A percentile compares a stretch with the other conserved stretches of the same genome.
Conservation (phyloP, 1,140 invertebrate genomes). For the Nephotettix cincticeps region DNA sequence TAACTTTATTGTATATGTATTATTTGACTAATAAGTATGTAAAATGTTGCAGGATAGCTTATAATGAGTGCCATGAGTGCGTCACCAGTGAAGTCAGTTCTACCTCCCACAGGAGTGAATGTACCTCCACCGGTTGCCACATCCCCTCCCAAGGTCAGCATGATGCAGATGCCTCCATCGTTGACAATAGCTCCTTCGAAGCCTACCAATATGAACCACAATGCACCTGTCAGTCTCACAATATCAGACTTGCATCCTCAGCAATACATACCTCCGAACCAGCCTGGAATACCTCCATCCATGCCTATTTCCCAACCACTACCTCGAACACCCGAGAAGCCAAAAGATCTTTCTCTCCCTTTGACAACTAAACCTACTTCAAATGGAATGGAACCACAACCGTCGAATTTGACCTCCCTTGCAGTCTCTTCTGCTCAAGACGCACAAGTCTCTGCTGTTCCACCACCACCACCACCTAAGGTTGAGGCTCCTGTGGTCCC, state of each 20-base stretch:
- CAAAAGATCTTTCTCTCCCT: neutral
- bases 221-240: constrained; percentile 36
- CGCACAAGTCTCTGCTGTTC: too few species aligned
- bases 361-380: constrained; percentile 10
- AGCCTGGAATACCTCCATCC: neutral
- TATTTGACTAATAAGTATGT: too few species aligned
- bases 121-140: constrained; percentile 9
- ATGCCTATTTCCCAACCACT: constrained; percentile 26
- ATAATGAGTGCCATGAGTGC: constrained; percentile 42
- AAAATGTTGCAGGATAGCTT: constrained; percentile 28
- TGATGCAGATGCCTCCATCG: neutral
- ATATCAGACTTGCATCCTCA: constrained; percentile 32
- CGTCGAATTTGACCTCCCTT: neutral
- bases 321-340: constrained; percentile 33
- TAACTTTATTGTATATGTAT: too few species aligned
- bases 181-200: constrained; percentile 10
- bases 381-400: constrained; percentile 24
- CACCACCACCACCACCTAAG: neutral
- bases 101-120: constrained; percentile 4
- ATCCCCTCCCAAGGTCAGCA: neutral
- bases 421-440: neutral
- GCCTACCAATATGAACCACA: constrained; percentile 15
- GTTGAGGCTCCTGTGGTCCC: neutral
- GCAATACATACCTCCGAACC: neutral
- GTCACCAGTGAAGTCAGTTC: constrained; percentile 33